These are phyloP conservation scores for Beaufortia kweichowensis DNA, from an alignment of 2,113 vertebrate genomes.

Conservation along the genomic window DNA sequence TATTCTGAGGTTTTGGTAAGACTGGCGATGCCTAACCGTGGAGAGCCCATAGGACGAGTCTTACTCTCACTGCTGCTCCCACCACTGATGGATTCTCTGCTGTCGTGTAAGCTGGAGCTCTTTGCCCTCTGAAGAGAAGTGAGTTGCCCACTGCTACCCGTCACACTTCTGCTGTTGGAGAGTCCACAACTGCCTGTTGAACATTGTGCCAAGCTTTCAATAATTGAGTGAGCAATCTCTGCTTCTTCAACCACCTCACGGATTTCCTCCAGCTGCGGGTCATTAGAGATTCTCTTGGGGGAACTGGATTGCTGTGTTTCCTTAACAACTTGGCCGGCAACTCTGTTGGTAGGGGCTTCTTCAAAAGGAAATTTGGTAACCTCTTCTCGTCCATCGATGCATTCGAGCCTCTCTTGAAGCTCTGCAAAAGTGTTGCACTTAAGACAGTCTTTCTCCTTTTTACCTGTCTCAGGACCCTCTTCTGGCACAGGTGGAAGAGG, in stretches of 20 bases:
- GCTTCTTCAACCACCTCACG: constrained; percentile 81
- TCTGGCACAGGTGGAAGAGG: constrained; percentile 70
- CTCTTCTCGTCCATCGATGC: constrained; percentile 97
- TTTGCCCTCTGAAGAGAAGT: constrained; percentile 74
- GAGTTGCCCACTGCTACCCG: constrained; percentile 76
- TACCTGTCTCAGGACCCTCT: constrained; percentile 75
- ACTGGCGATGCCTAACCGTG: constrained; percentile 90
- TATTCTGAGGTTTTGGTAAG: constrained; percentile 94
- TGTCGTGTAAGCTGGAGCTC: constrained; percentile 80
- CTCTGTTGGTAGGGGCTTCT: constrained; percentile 77
- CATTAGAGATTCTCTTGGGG: constrained; percentile 70
- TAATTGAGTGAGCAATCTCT: constrained; percentile 73
- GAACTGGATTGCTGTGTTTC: constrained; percentile 63
- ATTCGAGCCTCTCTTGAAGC: constrained; percentile 93
- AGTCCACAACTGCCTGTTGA: constrained; percentile 68
- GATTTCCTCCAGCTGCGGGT: constrained; percentile 76
- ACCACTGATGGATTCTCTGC: constrained; percentile 78
- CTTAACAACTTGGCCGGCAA: constrained; percentile 58
- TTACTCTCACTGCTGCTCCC: constrained; percentile 81
- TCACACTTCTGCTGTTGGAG: constrained; percentile 80
- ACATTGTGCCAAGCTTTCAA: constrained; percentile 75
- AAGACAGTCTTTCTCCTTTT: constrained; percentile 84
- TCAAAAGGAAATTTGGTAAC: constrained; percentile 87
- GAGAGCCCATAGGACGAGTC: constrained; percentile 88
- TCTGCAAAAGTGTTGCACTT: constrained; percentile 99